Evolutionary conservation across 1,140 invertebrate species (phyloP).

Genomic region (Cydia pomonella): DNA sequence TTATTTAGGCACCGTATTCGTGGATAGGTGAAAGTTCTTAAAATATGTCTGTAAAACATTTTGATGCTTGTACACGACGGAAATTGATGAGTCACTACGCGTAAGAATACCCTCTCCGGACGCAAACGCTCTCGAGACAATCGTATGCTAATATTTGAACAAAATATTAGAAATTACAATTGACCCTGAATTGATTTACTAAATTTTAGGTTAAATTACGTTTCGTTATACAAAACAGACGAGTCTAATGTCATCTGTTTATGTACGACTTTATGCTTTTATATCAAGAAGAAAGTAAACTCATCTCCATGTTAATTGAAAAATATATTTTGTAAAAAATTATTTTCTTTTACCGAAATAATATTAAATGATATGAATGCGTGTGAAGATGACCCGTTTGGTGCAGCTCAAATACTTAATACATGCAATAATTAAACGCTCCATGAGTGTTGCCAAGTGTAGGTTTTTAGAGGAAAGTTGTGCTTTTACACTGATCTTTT

Average conservation of each 20-base stretch:
- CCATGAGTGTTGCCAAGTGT: too few relatives aligned
- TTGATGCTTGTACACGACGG: constrained; percentile 35
- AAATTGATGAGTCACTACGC: constrained; percentile 11
- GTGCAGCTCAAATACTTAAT: too few relatives aligned
- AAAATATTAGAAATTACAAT: constrained; percentile 29
- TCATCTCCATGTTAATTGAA: background rate
- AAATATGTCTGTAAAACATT: constrained; percentile 58
- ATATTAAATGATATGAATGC: background rate
- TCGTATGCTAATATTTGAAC: constrained; percentile 7
- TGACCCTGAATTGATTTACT: constrained; percentile 28
- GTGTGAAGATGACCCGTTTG: too few relatives aligned
- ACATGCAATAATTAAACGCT: too few relatives aligned
- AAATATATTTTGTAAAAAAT: background rate
- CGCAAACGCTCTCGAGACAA: background rate
- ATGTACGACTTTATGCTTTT: background rate
- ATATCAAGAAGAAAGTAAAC: background rate
- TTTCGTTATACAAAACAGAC: background rate
- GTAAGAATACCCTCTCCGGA: background rate
- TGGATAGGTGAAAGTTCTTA: constrained; percentile 54
- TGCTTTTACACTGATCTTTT: too few relatives aligned
- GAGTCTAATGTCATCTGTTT: background rate
- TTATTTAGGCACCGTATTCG: constrained; percentile 54
- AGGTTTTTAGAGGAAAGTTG: too few relatives aligned
- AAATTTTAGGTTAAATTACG: constrained; percentile 19
- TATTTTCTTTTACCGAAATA: background rate